Conservation (phyloP, 1,140 invertebrate species). For the Sycophaga agraensis region DNA sequence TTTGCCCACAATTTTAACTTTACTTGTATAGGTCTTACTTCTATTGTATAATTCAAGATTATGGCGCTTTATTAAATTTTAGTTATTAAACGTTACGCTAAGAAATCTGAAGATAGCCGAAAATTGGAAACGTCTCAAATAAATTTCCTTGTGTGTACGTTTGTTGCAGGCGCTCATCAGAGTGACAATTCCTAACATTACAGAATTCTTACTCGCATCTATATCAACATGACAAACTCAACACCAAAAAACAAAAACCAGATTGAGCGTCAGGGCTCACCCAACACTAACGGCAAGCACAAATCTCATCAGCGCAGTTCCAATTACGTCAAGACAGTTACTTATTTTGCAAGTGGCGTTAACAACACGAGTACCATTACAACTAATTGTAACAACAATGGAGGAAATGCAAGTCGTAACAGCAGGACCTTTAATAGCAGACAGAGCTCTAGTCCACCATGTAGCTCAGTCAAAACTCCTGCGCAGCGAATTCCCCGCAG, state of each 20-base stretch:
- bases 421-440: constrained; percentile 29
- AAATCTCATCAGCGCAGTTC: constrained; percentile 23
- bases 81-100: too few species aligned
- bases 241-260: constrained; percentile 49
- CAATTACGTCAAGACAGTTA: constrained; percentile 23
- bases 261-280: constrained; percentile 49
- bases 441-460: constrained; percentile 43
- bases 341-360: constrained; percentile 28
- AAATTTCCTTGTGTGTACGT: too few species aligned
- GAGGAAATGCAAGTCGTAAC: constrained; percentile 3
- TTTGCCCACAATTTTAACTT: too few species aligned
- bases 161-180: background rate
- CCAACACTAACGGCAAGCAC: constrained; percentile 38
- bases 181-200: background rate
- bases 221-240: constrained; percentile 50
- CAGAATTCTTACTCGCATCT: background rate
- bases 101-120: too few species aligned
- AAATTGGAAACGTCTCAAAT: too few species aligned
- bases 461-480: constrained; percentile 31
- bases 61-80: too few species aligned
- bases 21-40: too few species aligned
- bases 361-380: constrained; percentile 33
- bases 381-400: constrained; percentile 10
- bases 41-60: too few species aligned
- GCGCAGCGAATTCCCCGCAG: constrained; percentile 7